phyloP scores from a whole-genome alignment of 1,140 invertebrate genomes.

The Temnothorax longispinosus region DNA sequence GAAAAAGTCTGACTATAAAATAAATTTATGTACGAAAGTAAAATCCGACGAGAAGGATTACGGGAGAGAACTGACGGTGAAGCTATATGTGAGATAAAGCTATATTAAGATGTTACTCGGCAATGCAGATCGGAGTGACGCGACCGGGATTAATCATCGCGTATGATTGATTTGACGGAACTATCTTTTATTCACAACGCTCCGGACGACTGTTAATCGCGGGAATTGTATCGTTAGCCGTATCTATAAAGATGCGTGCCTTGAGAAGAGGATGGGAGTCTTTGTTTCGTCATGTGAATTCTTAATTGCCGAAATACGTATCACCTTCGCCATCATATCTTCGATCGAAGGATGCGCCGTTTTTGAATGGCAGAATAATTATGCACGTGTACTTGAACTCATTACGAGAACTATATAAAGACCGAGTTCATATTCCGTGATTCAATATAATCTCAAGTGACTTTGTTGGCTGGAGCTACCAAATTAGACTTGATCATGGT shows the following conservation, averaged over 20 bases:
- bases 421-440: neutral
- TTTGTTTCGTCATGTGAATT: neutral
- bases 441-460: neutral
- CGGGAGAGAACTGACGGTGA: neutral
- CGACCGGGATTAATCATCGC: neutral
- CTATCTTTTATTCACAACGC: neutral
- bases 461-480: neutral
- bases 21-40: neutral
- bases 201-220: neutral
- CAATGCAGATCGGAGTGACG: neutral
- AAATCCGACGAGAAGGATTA: neutral
- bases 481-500: neutral
- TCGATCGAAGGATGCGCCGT: slow-evolving; percentile 28
- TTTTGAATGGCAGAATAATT: slow-evolving; percentile 17
- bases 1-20: neutral
- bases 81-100: neutral
- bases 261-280: neutral
- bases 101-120: slow-evolving; percentile 14
- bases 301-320: slow-evolving; percentile 49
- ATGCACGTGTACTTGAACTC: neutral
- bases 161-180: slow-evolving; percentile 1
- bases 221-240: neutral
- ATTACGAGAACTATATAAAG: slow-evolving; percentile 38
- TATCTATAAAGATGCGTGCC: neutral
- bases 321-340: slow-evolving; percentile 26